Base-by-base conservation (phyloP, 2,797 vertebrate genomes). In the Amblyraja radiata region DNA sequence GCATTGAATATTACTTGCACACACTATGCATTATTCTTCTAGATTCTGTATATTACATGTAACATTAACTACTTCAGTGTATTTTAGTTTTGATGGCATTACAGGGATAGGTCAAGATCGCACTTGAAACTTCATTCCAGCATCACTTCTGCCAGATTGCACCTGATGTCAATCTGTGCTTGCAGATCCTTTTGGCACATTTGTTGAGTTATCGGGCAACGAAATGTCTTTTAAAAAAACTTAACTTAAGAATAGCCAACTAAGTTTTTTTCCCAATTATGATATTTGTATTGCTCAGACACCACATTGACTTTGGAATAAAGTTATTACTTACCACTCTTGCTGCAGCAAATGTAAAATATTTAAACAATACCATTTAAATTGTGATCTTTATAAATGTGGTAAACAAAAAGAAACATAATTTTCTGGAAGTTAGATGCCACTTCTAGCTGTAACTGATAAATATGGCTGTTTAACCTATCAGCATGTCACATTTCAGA, bases 401-500 rank as follows among this genome's bases (percentile, higher is more conserved):
- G 6, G 28, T n/a, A 76, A 92, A 86, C 9, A 32, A 74, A 91
- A 95, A 95, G 94, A 95, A 96, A 95, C 94, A 94, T 21, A 95
- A 91, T 93, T 95, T 95, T 94, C 94, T 94, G 94, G 93, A 94
- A 96, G 96, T 96, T 94, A 96, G 95, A 96, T 96, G 96, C 96
- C 96, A 95, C 76, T 96, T 95, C 95, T 94, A 95, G 95, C 94
- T 94, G 94, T 95, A 92, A 92, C 90, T 92, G 93, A 84, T 96
- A 96, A 96, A 93, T 94, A 95, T 95, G 94, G 95, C 96, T 97
- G 97, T 97, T 98, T 98, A 98, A 97, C 97, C 96, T 96, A 97
- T 96, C 96, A 96, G 96, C 97, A 97, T 97, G 97, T 97, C 98
- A 98, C 98, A 97, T 98, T 97, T 97, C 97, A 98, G 97, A 97